Percentiles rank a stretch among this genome's conserved stretches.
Conservation (phyloP, 2,113 vertebrate genomes). For the Xenopus borealis region DNA sequence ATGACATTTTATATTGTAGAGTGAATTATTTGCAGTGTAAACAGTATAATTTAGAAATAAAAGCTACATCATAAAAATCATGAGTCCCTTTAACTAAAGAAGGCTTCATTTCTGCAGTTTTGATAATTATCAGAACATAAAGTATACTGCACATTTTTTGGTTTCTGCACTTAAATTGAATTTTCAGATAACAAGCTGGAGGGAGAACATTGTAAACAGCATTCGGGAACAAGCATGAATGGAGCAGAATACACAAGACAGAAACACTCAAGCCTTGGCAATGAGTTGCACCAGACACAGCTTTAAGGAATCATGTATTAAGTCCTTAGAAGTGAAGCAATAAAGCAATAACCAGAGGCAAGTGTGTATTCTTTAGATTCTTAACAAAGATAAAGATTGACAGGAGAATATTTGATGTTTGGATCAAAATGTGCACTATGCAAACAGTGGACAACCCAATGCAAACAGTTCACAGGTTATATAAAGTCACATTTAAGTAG, state of each 20-base stretch:
- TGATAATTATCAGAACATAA: too few relatives aligned
- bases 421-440: constrained; percentile 49
- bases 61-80: too few relatives aligned
- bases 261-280: constrained; percentile 48
- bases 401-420: constrained; percentile 9
- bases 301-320: constrained; percentile 24
- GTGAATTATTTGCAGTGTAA: too few relatives aligned
- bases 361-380: constrained; percentile 15
- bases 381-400: constrained; percentile 48
- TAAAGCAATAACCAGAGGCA: constrained; percentile 33
- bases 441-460: too few relatives aligned
- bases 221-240: constrained; percentile 25
- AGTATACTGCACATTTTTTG: too few relatives aligned
- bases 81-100: too few relatives aligned
- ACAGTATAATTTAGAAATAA: too few relatives aligned
- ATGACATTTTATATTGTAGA: too few relatives aligned
- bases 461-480: neutral
- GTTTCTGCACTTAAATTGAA: constrained; percentile 44
- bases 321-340: constrained; percentile 45
- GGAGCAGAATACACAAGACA: constrained; percentile 51
- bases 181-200: constrained; percentile 49
- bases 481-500: too few relatives aligned
- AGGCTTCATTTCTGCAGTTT: too few relatives aligned
- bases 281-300: constrained; percentile 42
- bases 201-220: constrained; percentile 56